Conservation (phyloP, 1,140 invertebrate genomes). For the Hycleus cichorii region DNA sequence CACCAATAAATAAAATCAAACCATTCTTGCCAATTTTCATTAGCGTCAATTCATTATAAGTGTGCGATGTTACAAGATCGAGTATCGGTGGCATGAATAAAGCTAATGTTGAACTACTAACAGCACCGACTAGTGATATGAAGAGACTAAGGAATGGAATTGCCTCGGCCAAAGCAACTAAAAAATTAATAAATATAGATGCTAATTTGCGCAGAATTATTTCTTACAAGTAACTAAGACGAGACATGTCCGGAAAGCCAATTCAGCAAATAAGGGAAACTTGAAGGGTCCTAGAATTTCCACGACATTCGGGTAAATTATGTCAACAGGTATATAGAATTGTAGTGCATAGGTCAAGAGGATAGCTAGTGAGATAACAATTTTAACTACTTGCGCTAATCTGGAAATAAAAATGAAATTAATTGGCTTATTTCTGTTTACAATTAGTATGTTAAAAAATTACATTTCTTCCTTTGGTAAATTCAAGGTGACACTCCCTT, state of each 20-base stretch:
- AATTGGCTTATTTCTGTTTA: neutral
- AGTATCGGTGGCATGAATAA: slow-evolving; percentile 84
- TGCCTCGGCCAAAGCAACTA: slow-evolving; percentile 72
- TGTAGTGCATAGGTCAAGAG: slow-evolving; percentile 92
- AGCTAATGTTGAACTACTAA: slow-evolving; percentile 76
- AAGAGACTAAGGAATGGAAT: slow-evolving; percentile 79
- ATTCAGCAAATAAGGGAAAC: slow-evolving; percentile 46
- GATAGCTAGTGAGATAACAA: slow-evolving; percentile 89
- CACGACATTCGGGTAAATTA: slow-evolving; percentile 52
- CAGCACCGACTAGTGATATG: slow-evolving; percentile 83
- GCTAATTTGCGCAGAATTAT: slow-evolving; percentile 12
- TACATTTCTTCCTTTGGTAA: slow-evolving; percentile 51
- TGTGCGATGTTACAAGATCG: slow-evolving; percentile 54
- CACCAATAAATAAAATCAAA: slow-evolving; percentile 51
- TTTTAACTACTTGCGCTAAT: slow-evolving; percentile 76
- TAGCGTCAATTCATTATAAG: slow-evolving; percentile 38
- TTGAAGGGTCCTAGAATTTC: slow-evolving; percentile 46
- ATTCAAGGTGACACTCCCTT: slow-evolving; percentile 65
- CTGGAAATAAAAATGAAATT: slow-evolving; percentile 46
- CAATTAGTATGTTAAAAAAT: slow-evolving; percentile 34
- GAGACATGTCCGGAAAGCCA: slow-evolving; percentile 53
- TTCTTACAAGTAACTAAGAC: slow-evolving; percentile 73
- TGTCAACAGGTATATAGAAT: slow-evolving; percentile 76
- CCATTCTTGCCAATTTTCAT: slow-evolving; percentile 47
- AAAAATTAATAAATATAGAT: slow-evolving; percentile 26